A percentile compares a stretch with the other conserved stretches of the same genome.
Conservation (phyloP, 1,140 invertebrate genomes). For the Akabosia matsudoensis region DNA sequence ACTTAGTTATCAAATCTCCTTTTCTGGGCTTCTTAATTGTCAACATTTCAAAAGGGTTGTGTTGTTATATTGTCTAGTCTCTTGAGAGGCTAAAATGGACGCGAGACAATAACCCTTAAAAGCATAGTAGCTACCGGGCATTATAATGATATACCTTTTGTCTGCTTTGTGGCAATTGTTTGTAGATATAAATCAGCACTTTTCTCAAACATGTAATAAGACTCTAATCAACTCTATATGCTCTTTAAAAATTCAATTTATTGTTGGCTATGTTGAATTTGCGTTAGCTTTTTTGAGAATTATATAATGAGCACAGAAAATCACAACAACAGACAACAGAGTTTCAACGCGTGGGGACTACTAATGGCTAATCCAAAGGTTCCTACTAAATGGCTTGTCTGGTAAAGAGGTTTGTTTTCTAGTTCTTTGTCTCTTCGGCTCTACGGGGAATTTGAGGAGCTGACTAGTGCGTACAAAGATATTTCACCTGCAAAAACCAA, state of each 20-base stretch:
- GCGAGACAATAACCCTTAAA: background rate
- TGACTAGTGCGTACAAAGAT: no score
- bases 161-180: background rate
- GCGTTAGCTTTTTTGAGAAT: background rate
- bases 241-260: no score
- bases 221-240: no score
- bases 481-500: no score
- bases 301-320: background rate
- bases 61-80: background rate
- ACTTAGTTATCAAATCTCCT: constrained; percentile 14
- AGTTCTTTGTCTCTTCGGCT: no score
- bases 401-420: background rate
- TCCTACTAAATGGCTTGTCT: background rate
- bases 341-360: background rate
- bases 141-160: background rate
- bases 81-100: background rate
- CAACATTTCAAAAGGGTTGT: background rate
- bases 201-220: no score
- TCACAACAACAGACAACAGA: background rate
- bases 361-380: background rate
- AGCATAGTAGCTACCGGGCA: background rate
- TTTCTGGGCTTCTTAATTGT: constrained; percentile 2
- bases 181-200: background rate
- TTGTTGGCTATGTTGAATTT: no score
- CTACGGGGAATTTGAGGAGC: no score